Evolutionary conservation across 2,797 vertebrate genomes (phyloP), one percentile per base, ranked within the genome.

Genomic region (Oreochromis grahami): DNA sequence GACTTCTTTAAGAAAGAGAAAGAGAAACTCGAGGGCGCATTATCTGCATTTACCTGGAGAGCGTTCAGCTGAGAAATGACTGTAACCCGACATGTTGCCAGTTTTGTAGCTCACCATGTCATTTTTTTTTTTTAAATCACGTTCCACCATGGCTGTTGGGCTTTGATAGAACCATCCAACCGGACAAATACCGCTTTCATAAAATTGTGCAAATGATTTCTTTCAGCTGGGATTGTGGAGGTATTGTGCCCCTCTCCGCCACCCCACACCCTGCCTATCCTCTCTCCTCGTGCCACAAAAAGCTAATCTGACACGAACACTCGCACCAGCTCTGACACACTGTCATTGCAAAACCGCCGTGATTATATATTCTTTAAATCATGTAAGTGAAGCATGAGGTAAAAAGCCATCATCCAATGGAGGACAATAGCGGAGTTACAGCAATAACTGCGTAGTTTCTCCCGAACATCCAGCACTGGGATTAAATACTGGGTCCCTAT

Each of bases 261-360:
- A 41, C 11, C 68, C 60, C 70, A 70, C 58, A 53, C 76, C 79
- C 70, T 84, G 21, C 79, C 85, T 88, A 82, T 81, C 79, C 77
- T 68, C 89, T 88, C 86, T 94, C 84, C 87, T 89, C 63, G 83
- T 53, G 60, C 86, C 87, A 94, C 87, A 91, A 93, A 91, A 86
- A 91, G 83, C 91, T 96, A 94, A 96, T 95, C 94, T 95, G 92
- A 84, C 92, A 94, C 74, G 81, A 95, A 94, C 93, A 93, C 91
- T 86, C 77, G 76, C 83, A 48, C 84, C 82, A 65, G 91, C 87
- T 90, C 83, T 82, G 92, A 95, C 91, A 91, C 87, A 84, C 68
- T 92, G 91, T 95, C 92, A 94, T 81, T 3, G 91, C 84, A 91
- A 82, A 92, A 91, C 88, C 72, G 10, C 50, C 86, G 85, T 90